Evolutionary conservation across 2,888 invertebrate genomes (phyloP).

Genomic region (Ophion obscuratus): DNA sequence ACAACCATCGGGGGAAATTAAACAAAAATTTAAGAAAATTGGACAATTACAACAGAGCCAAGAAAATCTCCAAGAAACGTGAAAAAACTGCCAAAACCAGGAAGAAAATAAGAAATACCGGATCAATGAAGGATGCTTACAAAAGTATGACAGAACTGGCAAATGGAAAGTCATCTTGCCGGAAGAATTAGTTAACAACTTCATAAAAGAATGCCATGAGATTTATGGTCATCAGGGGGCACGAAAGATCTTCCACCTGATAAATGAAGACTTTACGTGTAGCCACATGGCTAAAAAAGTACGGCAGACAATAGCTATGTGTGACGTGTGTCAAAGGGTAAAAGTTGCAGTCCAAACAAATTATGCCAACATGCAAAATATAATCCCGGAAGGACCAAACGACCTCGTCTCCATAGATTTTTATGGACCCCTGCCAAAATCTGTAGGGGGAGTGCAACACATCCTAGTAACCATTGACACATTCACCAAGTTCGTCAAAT

Average conservation of each 20-base stretch:
- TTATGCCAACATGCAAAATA: neutral
- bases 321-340: neutral
- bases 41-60: neutral
- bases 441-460: neutral
- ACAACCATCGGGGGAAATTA: neutral
- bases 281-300: neutral
- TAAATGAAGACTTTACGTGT: neutral
- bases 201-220: neutral
- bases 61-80: neutral
- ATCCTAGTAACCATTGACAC: slow-evolving; percentile 18
- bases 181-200: neutral
- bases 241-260: neutral
- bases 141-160: neutral
- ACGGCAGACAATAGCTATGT: neutral
- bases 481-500: slow-evolving; percentile 15
- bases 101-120: too few species aligned
- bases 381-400: neutral
- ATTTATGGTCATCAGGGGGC: neutral
- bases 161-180: neutral
- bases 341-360: neutral
- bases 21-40: neutral
- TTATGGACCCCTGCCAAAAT: slow-evolving; percentile 13
- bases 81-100: neutral
- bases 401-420: slow-evolving; percentile 21
- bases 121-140: neutral